Conservation (phyloP, 1,140 invertebrate genomes). For the silkworm (Bombyx mori) region DNA sequence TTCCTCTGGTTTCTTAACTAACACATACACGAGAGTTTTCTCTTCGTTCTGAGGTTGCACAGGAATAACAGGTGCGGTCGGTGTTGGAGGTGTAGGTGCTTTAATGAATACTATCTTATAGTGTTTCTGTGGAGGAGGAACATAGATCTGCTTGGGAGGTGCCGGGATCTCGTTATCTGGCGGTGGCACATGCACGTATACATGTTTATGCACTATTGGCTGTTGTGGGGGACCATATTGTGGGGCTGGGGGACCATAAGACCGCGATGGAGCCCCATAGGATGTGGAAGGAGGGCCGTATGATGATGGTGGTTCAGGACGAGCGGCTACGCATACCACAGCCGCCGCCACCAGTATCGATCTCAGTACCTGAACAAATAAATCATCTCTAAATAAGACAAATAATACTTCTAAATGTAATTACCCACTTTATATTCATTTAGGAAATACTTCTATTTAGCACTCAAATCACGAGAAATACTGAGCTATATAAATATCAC, state of each 20-base stretch:
- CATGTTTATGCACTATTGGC: constrained; percentile 87
- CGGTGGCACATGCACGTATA: constrained; percentile 89
- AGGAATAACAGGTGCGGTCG: constrained; percentile 82
- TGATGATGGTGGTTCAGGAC: constrained; percentile 57
- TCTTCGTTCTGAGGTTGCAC: constrained; percentile 85
- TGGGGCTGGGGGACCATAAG: constrained; percentile 73
- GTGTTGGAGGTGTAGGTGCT: constrained; percentile 84
- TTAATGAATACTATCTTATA: constrained; percentile 94
- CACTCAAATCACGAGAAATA: too few species aligned
- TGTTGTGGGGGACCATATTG: constrained; percentile 82
- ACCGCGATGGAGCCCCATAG: constrained; percentile 42
- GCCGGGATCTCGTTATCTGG: constrained; percentile 83
- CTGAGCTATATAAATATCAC: too few species aligned
- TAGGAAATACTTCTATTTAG: too few species aligned
- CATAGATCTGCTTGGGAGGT: constrained; percentile 74
- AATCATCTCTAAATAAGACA: constrained; percentile 5
- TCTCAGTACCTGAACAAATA: constrained; percentile 49
- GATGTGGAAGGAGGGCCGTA: constrained; percentile 53
- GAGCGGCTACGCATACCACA: constrained; percentile 41
- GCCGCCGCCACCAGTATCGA: constrained; percentile 47
- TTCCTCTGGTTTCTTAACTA: constrained; percentile 90
- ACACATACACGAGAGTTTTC: constrained; percentile 90
- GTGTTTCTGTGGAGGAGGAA: constrained; percentile 85
- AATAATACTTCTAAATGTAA: too few species aligned
- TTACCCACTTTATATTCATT: too few species aligned